Percentiles rank a stretch among this genome's conserved stretches.
phyloP scores from a whole-genome alignment of 1,140 invertebrate species.

The Lineus longissimus region DNA sequence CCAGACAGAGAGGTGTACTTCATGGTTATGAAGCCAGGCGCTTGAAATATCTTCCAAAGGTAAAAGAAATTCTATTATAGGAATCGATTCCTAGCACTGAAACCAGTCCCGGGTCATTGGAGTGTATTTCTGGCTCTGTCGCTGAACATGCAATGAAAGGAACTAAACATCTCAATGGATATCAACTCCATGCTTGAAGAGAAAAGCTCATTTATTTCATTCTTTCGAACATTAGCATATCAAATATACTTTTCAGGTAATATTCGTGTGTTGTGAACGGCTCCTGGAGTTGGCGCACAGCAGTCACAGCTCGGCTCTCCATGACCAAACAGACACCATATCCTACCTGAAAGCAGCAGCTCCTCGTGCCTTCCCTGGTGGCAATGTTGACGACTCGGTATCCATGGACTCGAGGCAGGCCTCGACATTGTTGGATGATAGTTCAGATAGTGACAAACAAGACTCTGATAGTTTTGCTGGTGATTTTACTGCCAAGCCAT shows the following conservation, averaged over 20 bases:
- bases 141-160: too few species aligned
- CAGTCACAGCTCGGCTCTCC: conserved; percentile 9
- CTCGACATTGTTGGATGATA: not conserved
- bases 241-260: conserved; percentile 59
- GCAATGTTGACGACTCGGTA: conserved; percentile 14
- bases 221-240: conserved; percentile 2
- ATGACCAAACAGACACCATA: not conserved
- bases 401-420: not conserved
- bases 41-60: conserved; percentile 76
- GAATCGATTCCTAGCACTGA: conserved; percentile 1
- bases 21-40: conserved; percentile 77
- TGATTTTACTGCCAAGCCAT: conserved; percentile 1
- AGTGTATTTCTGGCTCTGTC: too few species aligned
- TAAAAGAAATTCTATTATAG: conserved; percentile 49
- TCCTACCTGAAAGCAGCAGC: not conserved
- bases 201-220: conserved; percentile 7
- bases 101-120: not conserved
- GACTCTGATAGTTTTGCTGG: conserved; percentile 5
- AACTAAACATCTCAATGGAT: too few species aligned
- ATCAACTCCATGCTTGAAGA: too few species aligned
- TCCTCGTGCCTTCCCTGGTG: not conserved
- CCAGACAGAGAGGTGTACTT: conserved; percentile 68
- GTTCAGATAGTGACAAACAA: conserved; percentile 7
- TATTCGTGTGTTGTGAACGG: conserved; percentile 73
- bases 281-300: conserved; percentile 64